Base-by-base conservation (phyloP, 2,888 invertebrate species). In the Drosophila nigricruria region DNA sequence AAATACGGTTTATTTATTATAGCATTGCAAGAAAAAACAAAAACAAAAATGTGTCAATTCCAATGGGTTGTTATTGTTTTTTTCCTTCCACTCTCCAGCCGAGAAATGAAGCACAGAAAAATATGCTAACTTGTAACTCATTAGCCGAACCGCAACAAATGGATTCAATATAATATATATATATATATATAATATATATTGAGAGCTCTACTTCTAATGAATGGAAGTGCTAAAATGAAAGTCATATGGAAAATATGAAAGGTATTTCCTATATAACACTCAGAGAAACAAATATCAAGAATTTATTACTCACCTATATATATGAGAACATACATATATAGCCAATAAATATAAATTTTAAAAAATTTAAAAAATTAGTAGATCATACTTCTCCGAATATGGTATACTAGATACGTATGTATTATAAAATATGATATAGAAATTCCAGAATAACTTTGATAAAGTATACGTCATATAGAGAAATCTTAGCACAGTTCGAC, bases 1-100 rank as follows among this genome's bases (percentile, higher is more conserved):
- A 54, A 50, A 53, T 60, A 67, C 34, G 25, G 25, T 47, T 49
- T 65, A 66, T 47, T 58, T 49, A 25, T 45, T 43, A 1, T 47
- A 50, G 34, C 18, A 38, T 36, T 43, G 60, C 18, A 56, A 25
- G 40, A 45, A 23, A 10, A 45, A 38, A 53, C 25, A 18, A 5
- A 18, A 47, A 40, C n/a, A 40, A 18, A 34, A 50, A 45, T 40
- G 61, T 70, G 78, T 30, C 59, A 77, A 58, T 61, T 53, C 23
- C n/a, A 23, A 54, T 43, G 25, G 40, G 32, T 34, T 70, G 42
- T 68, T 63, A 45, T 63, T 68, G 20, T 43, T 25, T 34, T 34
- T 53, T 30, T 25, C 23, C 8, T 18, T 27, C 18, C 12, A 20
- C 18, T n/a, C 25, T 54, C 20, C 30, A 40, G 32, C 54, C 42